A percentile compares a stretch with the other conserved stretches of the same genome.
phyloP scores from a whole-genome alignment of 1,140 invertebrate species.

The Aphelenchoides fujianensis region DNA sequence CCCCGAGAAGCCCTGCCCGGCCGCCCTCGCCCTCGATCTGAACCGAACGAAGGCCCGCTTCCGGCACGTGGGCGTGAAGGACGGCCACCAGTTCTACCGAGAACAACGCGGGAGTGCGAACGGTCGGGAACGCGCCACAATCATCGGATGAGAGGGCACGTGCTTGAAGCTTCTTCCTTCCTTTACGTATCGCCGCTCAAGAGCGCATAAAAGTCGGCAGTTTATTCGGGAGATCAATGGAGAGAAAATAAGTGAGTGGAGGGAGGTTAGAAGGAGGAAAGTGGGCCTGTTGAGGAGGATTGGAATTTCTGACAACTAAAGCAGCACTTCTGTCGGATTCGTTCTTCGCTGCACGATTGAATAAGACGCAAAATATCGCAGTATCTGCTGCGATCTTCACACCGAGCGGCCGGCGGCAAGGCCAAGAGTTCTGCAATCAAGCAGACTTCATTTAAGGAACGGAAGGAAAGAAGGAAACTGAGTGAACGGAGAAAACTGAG shows the following conservation, averaged over 20 bases:
- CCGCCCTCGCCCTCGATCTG: background rate
- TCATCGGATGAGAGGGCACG: background rate
- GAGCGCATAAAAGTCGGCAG: background rate
- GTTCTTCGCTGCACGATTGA: conserved; percentile 44
- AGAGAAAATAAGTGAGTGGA: conserved; percentile 5
- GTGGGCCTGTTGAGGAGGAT: no score
- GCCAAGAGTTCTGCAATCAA: conserved; percentile 21
- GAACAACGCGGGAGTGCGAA: background rate
- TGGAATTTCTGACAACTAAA: conserved; percentile 31
- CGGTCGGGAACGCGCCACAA: background rate
- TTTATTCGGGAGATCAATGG: no score
- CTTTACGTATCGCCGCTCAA: background rate
- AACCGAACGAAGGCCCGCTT: background rate
- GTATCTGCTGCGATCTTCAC: conserved; percentile 44
- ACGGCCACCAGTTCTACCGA: background rate
- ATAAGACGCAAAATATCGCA: conserved; percentile 46
- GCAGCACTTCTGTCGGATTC: conserved; percentile 39
- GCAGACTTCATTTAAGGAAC: conserved; percentile 21
- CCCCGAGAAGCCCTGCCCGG: background rate
- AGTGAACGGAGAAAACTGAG: conserved; percentile 17
- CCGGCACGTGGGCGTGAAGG: background rate
- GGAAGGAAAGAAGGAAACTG: conserved; percentile 23
- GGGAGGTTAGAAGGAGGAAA: background rate
- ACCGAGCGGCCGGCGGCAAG: background rate
- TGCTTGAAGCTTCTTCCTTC: background rate